A percentile compares a stretch with the other conserved stretches of the same genome.
Conservation (phyloP, 2,113 vertebrate species). For the Hymenochirus boettgeri region DNA sequence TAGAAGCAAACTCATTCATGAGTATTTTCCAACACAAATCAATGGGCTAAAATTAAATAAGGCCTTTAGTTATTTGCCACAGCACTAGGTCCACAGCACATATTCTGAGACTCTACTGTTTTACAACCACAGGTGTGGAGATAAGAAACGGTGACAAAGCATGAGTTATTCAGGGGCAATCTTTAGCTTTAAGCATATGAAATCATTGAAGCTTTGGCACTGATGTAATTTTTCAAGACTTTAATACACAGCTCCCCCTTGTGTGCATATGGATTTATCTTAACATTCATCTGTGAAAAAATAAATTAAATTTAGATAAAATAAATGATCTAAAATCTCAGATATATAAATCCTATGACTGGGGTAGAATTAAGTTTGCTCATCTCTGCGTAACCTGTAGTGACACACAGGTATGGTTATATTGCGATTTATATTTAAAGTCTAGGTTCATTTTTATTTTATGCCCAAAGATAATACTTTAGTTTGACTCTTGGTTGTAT, state of each 20-base stretch:
- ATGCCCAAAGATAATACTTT: too few relatives aligned
- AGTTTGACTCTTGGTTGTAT: too few relatives aligned
- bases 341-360: too few relatives aligned
- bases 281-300: background rate
- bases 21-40: background rate
- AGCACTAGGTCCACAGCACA: background rate
- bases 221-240: background rate
- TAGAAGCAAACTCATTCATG: background rate
- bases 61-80: background rate
- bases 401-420: too few relatives aligned
- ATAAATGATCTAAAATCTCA: too few relatives aligned
- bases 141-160: background rate
- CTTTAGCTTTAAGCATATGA: background rate
- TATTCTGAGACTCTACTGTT: background rate
- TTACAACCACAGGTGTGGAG: background rate
- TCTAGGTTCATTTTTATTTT: too few relatives aligned
- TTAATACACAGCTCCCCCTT: conserved; percentile 35
- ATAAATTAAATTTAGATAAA: too few relatives aligned
- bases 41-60: background rate
- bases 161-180: background rate
- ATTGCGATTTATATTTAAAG: too few relatives aligned
- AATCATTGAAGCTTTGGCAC: background rate
- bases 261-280: conserved; percentile 22
- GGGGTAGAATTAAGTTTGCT: too few relatives aligned
- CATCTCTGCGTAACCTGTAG: too few relatives aligned